phyloP scores from a whole-genome alignment of 2,113 vertebrate species.

The Podocnemis expansa region DNA sequence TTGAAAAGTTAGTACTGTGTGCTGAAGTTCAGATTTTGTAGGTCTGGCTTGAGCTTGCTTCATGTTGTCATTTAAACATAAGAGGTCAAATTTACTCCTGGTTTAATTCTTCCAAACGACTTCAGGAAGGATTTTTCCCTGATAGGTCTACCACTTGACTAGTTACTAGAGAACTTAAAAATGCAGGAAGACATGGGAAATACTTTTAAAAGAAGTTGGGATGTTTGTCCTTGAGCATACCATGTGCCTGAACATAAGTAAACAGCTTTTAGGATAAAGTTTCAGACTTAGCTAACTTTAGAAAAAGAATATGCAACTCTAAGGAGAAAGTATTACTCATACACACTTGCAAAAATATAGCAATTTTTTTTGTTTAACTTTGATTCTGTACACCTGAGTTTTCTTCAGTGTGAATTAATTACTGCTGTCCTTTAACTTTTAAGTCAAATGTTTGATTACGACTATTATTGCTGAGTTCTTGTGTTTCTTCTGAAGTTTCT shows the following conservation, averaged over 20 bases:
- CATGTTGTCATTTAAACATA: neutral
- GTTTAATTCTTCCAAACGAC: neutral
- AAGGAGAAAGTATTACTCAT: neutral
- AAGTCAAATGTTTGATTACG: neutral
- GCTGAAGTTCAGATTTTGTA: neutral
- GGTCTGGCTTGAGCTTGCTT: neutral
- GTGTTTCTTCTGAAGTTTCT: neutral
- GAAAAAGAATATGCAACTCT: slow-evolving; percentile 4
- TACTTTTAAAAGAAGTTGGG: slow-evolving; percentile 37
- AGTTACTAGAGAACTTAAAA: slow-evolving; percentile 10
- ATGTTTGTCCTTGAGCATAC: slow-evolving; percentile 54
- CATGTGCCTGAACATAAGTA: slow-evolving; percentile 37
- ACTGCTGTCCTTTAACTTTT: neutral
- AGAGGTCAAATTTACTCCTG: neutral
- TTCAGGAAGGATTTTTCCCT: neutral
- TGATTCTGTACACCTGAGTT: neutral
- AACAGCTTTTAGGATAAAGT: slow-evolving; percentile 54
- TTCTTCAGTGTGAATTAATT: neutral
- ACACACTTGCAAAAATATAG: slow-evolving; percentile 19
- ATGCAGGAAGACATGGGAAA: slow-evolving; percentile 37
- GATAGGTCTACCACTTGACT: neutral
- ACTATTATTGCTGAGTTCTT: neutral
- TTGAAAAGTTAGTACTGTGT: neutral
- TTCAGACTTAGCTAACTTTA: slow-evolving; percentile 49
- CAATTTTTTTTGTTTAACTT: slow-evolving; percentile 20